Evolutionary conservation across 1,140 invertebrate species (phyloP), one percentile per base, ranked within the genome.

Genomic region (Patella vulgata): DNA sequence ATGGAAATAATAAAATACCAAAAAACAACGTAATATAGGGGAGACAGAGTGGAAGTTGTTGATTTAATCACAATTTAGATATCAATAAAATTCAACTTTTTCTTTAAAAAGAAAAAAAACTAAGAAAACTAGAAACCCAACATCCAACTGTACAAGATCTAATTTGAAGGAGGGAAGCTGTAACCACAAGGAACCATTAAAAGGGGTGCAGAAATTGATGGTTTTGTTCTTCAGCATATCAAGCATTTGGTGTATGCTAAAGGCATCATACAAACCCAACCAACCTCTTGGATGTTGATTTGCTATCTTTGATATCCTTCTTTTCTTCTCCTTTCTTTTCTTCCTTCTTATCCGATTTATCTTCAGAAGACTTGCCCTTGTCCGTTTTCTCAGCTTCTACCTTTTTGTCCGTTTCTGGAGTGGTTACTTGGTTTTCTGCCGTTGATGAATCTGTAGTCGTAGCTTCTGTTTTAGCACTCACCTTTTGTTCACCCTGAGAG

Each of bases 231-330:
- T 36, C 33, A 36, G 33, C 33, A 36, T 36, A 5, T 5, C 14
- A 8, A 36, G 33, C 33, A 8, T 36, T 36, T 36, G 33, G 33
- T 36, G 33, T 36, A 36, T 36, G 33, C 33, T 5, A 57, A 46
- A 33, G 42, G 33, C 57, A 44, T 36, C 43, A 68, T 63, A 68
- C 66, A 62, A 68, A 68, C 65, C 69, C 65, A 79, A 79, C 79
- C 72, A 78, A 82, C 79, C 81, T 81, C 76, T 81, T 81, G 59
- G 71, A 61, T 48, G 75, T 68, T 43, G 58, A 48, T 71, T 75
- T 52, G 48, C 39, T 51, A 48, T 75, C 71, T 69, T 76, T 71
- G 14, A 14, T 36, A 40, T 70, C 67, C 46, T 70, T 70, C 59
- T 74, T 76, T 65, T 72, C 75, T 30, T 71, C 66, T 48, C 66